phyloP scores from a whole-genome alignment of 2,888 invertebrate species.

The Habrosyne pyritoides region DNA sequence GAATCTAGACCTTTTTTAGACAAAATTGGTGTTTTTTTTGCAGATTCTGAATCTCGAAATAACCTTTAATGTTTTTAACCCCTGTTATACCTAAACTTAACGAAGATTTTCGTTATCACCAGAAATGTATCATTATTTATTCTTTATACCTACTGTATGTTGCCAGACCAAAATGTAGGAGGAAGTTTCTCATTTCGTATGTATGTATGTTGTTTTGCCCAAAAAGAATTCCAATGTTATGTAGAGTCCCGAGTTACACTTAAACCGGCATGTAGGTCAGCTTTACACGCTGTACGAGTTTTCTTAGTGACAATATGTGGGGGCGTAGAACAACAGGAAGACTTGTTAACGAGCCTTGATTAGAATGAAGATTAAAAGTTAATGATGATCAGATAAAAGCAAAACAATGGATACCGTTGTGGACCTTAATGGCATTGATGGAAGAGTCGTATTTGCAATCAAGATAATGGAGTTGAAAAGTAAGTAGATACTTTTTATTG shows the following conservation, averaged over 20 bases:
- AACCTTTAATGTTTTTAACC: too few relatives aligned
- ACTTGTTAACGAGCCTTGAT: not conserved
- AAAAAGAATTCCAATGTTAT: not conserved
- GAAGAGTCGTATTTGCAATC: not conserved
- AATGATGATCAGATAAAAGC: not conserved
- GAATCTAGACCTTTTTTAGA: too few relatives aligned
- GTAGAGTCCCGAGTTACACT: not conserved
- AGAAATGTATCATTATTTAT: too few relatives aligned
- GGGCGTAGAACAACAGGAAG: not conserved
- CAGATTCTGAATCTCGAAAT: too few relatives aligned
- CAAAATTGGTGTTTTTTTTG: too few relatives aligned
- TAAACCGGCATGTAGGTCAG: not conserved
- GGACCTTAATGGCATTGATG: not conserved
- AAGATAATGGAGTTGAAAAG: not conserved
- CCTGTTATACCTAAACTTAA: too few relatives aligned
- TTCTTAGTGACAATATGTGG: not conserved
- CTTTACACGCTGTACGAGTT: not conserved
- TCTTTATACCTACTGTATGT: too few relatives aligned
- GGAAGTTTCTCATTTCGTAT: too few relatives aligned
- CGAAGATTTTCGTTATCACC: too few relatives aligned
- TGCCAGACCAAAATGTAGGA: too few relatives aligned
- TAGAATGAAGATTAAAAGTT: not conserved
- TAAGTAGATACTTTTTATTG: not conserved
- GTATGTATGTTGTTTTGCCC: not conserved
- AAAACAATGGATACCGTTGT: not conserved